These are phyloP conservation scores for Cuculus canorus DNA, from an alignment of 2,797 vertebrate species.

Conservation along the genomic window DNA sequence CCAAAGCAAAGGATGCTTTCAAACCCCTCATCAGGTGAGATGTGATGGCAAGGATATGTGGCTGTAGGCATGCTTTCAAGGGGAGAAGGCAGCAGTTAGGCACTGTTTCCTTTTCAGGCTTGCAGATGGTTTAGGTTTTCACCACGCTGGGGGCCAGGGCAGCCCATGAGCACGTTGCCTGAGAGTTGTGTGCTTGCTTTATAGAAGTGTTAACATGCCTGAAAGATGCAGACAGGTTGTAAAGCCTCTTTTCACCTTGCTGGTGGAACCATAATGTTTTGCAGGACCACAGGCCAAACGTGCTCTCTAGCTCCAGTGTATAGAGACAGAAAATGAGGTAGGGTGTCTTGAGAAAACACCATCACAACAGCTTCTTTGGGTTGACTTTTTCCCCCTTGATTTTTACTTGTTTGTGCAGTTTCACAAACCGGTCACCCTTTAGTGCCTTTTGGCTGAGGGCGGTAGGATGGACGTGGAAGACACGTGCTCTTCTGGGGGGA, in stretches of 20 bases:
- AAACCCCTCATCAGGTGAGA: background rate
- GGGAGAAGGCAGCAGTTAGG: constrained; percentile 28
- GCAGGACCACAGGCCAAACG: background rate
- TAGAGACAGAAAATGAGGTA: background rate
- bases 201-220: constrained; percentile 67
- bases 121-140: constrained; percentile 66
- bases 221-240: constrained; percentile 64
- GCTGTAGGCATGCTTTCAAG: background rate
- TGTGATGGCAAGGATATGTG: background rate
- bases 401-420: background rate
- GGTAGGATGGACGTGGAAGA: background rate
- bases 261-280: constrained; percentile 52
- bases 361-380: background rate
- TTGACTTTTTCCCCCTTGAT: background rate
- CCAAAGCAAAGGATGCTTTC: background rate
- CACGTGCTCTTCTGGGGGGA: background rate
- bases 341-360: background rate
- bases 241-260: constrained; percentile 64
- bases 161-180: constrained; percentile 3
- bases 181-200: constrained; percentile 19
- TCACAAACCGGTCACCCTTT: background rate
- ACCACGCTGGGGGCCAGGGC: constrained; percentile 16
- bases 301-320: background rate
- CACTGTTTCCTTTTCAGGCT: background rate
- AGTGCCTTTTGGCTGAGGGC: background rate